Conservation (phyloP, 92 coral and sea anemone species). For the Metridium senile region DNA sequence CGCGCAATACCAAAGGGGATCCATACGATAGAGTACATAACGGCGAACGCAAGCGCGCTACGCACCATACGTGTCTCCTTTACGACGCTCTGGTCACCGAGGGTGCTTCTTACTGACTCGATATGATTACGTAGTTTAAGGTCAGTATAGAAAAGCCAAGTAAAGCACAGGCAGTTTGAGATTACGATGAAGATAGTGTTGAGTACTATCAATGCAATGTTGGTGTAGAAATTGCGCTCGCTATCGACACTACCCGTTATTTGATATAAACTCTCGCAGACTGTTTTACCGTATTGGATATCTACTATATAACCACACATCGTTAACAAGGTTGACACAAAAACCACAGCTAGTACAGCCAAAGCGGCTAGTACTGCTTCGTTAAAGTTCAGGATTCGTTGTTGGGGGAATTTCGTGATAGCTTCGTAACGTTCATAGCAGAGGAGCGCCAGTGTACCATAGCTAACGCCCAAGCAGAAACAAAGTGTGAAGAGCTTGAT, state of each 20-base stretch:
- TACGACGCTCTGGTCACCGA: constrained; percentile 31
- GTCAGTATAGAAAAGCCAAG: constrained; percentile 23
- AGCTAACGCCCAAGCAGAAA: constrained; percentile 26
- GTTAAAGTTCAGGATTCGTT: constrained; percentile 23
- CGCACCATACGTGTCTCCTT: constrained; percentile 43
- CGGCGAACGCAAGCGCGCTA: constrained; percentile 21
- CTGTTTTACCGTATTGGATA: neutral
- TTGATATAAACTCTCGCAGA: constrained; percentile 21
- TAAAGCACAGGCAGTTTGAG: neutral
- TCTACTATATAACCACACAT: constrained; percentile 29
- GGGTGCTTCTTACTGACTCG: constrained; percentile 27
- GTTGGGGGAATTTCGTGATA: constrained; percentile 45
- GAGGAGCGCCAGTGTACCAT: constrained; percentile 30
- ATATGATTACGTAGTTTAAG: constrained; percentile 26
- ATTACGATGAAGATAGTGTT: constrained; percentile 10
- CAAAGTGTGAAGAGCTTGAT: constrained; percentile 6
- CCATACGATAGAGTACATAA: constrained; percentile 34
- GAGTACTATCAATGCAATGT: constrained; percentile 23
- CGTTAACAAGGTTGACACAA: constrained; percentile 2
- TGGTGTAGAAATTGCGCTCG: neutral
- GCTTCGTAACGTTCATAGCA: constrained; percentile 53
- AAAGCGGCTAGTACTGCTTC: constrained; percentile 5
- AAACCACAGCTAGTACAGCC: neutral
- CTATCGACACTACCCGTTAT: neutral
- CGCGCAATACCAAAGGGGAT: constrained; percentile 43